Conservation (phyloP, 1,140 invertebrate genomes). For the Bombyx mandarina region DNA sequence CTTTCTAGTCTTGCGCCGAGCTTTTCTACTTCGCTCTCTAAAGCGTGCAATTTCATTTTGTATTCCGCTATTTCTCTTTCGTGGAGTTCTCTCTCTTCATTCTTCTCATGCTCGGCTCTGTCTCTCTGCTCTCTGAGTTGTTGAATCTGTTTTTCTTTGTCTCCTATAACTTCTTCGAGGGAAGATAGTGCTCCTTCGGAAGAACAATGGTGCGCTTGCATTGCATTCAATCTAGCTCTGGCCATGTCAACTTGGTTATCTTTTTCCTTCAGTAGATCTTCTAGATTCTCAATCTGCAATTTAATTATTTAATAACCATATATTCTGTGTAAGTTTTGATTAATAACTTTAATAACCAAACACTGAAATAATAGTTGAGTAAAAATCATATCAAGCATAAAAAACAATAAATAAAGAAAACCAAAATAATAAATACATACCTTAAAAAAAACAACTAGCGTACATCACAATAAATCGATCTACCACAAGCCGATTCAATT, state of each 20-base stretch:
- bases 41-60: conserved; percentile 92
- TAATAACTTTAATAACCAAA: no score
- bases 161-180: conserved; percentile 94
- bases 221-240: conserved; percentile 86
- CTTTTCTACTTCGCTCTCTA: conserved; percentile 94
- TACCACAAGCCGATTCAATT: no score
- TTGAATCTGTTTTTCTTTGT: conserved; percentile 97
- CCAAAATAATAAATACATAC: conserved; percentile 15
- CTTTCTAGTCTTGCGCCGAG: conserved; percentile 88
- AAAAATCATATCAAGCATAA: no score
- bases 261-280: conserved; percentile 97
- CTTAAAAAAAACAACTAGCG: conserved; percentile 10
- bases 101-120: conserved; percentile 95
- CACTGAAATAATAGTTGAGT: no score
- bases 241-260: conserved; percentile 98
- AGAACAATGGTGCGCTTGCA: conserved; percentile 93
- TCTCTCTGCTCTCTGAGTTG: conserved; percentile 91
- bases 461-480: conserved; percentile 3
- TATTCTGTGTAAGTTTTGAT: no score
- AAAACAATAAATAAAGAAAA: conserved; percentile 8
- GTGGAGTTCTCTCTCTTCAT: conserved; percentile 94
- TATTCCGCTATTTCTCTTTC: conserved; percentile 95
- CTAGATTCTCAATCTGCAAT: conserved; percentile 94
- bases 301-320: no score
- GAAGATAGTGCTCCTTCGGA: conserved; percentile 92